Conservation (phyloP, 1,140 invertebrate genomes). For the Caenorhabditis latens region DNA sequence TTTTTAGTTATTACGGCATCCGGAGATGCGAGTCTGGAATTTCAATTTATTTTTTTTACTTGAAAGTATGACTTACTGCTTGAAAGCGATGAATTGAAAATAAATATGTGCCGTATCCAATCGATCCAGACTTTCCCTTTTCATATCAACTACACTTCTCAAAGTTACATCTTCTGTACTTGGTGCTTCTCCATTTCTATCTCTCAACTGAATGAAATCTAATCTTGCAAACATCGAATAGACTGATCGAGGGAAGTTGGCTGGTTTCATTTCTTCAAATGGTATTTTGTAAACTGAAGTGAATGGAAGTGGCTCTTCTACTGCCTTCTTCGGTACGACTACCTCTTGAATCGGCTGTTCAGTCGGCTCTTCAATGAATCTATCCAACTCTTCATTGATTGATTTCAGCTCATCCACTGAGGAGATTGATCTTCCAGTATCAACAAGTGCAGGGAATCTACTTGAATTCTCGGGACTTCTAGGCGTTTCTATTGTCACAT, state of each 20-base stretch:
- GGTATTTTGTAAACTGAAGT: constrained; percentile 44
- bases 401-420: constrained; percentile 39
- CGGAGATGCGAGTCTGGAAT: constrained; percentile 47
- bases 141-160: constrained; percentile 36
- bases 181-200: constrained; percentile 53
- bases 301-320: constrained; percentile 29
- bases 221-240: constrained; percentile 13
- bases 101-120: constrained; percentile 49
- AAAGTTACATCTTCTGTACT: constrained; percentile 16
- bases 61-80: constrained; percentile 33
- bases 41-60: not conserved
- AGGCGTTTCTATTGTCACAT: not conserved
- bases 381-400: constrained; percentile 37
- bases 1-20: not conserved
- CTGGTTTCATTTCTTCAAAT: constrained; percentile 19
- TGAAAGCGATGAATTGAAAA: constrained; percentile 58
- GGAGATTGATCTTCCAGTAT: constrained; percentile 36
- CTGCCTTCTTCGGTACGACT: constrained; percentile 8
- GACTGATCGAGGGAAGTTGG: constrained; percentile 48
- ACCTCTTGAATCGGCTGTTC: constrained; percentile 19
- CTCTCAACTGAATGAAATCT: constrained; percentile 15
- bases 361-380: constrained; percentile 27
- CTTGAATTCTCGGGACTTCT: not conserved
- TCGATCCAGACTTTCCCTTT: constrained; percentile 35
- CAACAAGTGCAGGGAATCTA: constrained; percentile 31